phyloP scores from a whole-genome alignment of 1,140 invertebrate genomes.

The Oncopeltus fasciatus region DNA sequence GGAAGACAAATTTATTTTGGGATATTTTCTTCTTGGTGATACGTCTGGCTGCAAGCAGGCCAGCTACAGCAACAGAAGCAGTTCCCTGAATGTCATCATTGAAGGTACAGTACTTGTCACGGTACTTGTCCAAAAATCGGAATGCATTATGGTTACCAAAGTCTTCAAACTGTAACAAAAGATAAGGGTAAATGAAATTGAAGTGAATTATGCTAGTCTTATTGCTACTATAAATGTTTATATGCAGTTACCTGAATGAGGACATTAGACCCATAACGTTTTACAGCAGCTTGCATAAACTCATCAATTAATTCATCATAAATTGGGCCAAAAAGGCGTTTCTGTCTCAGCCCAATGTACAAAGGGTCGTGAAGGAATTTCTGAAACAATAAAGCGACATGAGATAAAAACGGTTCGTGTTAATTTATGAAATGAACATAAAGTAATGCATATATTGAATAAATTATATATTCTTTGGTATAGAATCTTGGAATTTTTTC shows the following conservation, averaged over 20 bases:
- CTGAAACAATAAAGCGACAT: slow-evolving; percentile 31
- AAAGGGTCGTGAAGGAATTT: slow-evolving; percentile 80
- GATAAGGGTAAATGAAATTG: not conserved
- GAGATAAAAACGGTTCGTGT: too few relatives aligned
- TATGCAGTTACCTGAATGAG: slow-evolving; percentile 50
- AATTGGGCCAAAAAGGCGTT: slow-evolving; percentile 64
- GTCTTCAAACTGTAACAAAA: slow-evolving; percentile 73
- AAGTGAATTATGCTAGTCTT: not conserved
- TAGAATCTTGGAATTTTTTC: too few relatives aligned
- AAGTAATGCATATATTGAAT: not conserved
- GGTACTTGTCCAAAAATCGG: slow-evolving; percentile 75
- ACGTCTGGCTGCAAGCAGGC: slow-evolving; percentile 65
- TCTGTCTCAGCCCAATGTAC: slow-evolving; percentile 85
- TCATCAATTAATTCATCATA: slow-evolving; percentile 96
- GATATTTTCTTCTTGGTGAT: slow-evolving; percentile 60
- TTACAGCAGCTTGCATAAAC: slow-evolving; percentile 91
- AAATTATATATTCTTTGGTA: not conserved
- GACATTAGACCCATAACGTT: slow-evolving; percentile 77
- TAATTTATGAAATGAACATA: slow-evolving; percentile 8
- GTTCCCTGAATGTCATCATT: slow-evolving; percentile 97
- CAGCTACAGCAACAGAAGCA: slow-evolving; percentile 81
- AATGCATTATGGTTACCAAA: slow-evolving; percentile 91
- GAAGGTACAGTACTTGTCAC: slow-evolving; percentile 79
- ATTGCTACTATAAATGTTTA: not conserved
- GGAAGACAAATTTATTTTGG: slow-evolving; percentile 75